Percentiles rank a stretch among this genome's conserved stretches.
phyloP scores from a whole-genome alignment of 35 echinoderm and acorn worm genomes.

The Ptychodera flava region DNA sequence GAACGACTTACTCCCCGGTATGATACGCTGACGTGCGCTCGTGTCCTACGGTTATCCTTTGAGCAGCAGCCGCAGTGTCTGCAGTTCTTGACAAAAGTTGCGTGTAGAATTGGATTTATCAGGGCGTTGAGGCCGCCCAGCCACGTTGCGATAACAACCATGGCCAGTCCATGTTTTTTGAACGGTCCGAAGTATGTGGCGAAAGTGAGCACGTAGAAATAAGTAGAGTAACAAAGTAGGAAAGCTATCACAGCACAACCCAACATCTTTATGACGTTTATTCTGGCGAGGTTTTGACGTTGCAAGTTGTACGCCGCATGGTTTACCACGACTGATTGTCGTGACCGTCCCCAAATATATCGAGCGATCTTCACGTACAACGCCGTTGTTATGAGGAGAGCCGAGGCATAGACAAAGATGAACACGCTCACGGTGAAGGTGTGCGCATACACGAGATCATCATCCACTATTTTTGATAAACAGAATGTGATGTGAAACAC shows the following conservation, averaged over 20 bases:
- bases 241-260: constrained; percentile 63
- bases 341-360: constrained; percentile 11
- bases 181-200: constrained; percentile 76
- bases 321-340: not conserved
- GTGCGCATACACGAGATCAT: constrained; percentile 42
- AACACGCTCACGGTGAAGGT: constrained; percentile 65
- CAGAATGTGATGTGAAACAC: constrained; percentile 57
- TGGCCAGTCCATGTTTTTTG: constrained; percentile 39
- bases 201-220: constrained; percentile 87
- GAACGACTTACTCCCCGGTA: too few relatives aligned
- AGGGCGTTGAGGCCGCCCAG: constrained; percentile 66
- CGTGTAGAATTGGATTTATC: constrained; percentile 57
- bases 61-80: too few relatives aligned
- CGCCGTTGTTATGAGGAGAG: constrained; percentile 45
- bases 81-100: constrained; percentile 50
- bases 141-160: constrained; percentile 61
- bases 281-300: not conserved
- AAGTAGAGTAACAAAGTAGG: constrained; percentile 68
- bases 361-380: constrained; percentile 71
- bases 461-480: constrained; percentile 41
- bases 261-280: constrained; percentile 49
- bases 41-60: too few relatives aligned
- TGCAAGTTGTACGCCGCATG: constrained; percentile 9
- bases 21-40: too few relatives aligned
- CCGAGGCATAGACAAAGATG: constrained; percentile 56